Percentiles rank a stretch among this genome's conserved stretches.
Conservation (phyloP, 1,140 invertebrate genomes). For the Hetaerina americana region DNA sequence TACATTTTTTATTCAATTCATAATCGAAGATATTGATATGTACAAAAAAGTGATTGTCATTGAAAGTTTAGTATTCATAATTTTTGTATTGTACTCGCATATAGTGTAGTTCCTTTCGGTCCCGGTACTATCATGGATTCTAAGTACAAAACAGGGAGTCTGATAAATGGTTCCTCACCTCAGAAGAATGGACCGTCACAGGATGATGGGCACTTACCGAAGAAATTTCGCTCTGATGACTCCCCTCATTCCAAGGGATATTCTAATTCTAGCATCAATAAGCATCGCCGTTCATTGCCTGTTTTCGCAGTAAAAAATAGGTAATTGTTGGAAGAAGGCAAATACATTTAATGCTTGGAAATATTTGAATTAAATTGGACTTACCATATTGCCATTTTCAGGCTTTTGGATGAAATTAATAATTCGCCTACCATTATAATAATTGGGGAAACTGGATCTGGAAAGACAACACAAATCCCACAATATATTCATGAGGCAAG, state of each 20-base stretch:
- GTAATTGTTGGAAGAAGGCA: no score
- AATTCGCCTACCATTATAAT: conserved; percentile 47
- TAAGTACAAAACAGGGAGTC: not conserved
- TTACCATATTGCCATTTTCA: no score
- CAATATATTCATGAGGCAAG: conserved; percentile 53
- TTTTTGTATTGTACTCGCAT: no score
- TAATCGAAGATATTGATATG: no score
- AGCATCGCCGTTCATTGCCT: not conserved
- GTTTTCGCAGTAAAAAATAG: not conserved
- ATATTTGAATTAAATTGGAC: no score
- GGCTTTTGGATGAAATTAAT: not conserved
- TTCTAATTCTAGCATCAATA: not conserved
- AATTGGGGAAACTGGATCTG: conserved; percentile 80
- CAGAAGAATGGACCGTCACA: not conserved
- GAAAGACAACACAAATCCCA: conserved; percentile 85
- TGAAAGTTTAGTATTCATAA: no score
- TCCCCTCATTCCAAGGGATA: not conserved
- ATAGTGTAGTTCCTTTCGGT: no score
- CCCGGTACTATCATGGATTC: not conserved
- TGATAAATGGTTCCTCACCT: not conserved
- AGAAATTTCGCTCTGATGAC: not conserved
- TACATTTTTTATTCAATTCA: no score
- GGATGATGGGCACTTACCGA: not conserved
- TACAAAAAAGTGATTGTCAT: no score
- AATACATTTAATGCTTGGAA: no score